phyloP scores from a whole-genome alignment of 2,888 invertebrate genomes.

The Phrixothrix hirtus region DNA sequence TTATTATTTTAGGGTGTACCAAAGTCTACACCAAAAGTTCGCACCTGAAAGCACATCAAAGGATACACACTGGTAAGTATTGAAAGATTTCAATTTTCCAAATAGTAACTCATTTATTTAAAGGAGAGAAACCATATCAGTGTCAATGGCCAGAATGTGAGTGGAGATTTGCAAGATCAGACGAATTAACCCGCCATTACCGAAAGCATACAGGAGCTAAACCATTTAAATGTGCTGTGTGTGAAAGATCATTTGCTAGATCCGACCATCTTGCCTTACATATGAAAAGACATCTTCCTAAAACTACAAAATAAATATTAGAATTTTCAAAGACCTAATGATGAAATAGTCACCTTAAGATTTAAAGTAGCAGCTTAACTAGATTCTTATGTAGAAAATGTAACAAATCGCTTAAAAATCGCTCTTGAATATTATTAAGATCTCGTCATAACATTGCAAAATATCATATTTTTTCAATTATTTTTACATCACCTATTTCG shows the following conservation, averaged over 20 bases:
- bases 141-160: conserved; percentile 98
- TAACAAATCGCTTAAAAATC: conserved; percentile 14
- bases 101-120: no score
- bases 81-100: not conserved
- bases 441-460: no score
- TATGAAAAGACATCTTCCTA: conserved; percentile 95
- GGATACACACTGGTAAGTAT: conserved; percentile 91
- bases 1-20: conserved; percentile 78
- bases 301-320: conserved; percentile 67
- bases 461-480: conserved; percentile 13
- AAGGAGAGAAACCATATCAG: conserved; percentile 97
- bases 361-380: not conserved
- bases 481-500: conserved; percentile 13
- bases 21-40: conserved; percentile 99
- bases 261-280: conserved; percentile 95
- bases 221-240: conserved; percentile 94
- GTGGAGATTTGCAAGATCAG: conserved; percentile 95
- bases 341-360: conserved; percentile 6
- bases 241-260: conserved; percentile 92
- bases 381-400: conserved; percentile 5
- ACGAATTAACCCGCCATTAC: conserved; percentile 94
- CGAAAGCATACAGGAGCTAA: conserved; percentile 97
- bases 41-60: conserved; percentile 95
- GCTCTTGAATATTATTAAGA: conserved; percentile 16
- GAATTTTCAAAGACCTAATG: not conserved